Evolutionary conservation across 2,797 vertebrate genomes (phyloP), one percentile per base, ranked within the genome.

Genomic region (Sebastes vulpes): DNA sequence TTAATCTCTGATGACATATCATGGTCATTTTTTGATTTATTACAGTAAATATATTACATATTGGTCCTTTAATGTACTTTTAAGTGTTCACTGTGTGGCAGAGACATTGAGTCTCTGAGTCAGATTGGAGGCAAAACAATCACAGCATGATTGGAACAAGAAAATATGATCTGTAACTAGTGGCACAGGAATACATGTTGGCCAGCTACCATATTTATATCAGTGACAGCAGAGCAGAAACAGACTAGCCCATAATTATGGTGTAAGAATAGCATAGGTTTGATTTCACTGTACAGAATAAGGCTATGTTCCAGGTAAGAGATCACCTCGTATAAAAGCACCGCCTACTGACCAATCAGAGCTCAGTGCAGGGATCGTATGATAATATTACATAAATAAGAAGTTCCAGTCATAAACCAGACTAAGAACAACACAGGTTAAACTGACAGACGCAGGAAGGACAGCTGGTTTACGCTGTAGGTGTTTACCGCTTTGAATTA

Each of bases 291-390:
- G 25, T n/a, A 28, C 42, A 48, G 16, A 65, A 65, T 16, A 65
- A 42, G 38, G 38, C 5, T 42, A 42, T 42, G 38, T 42, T 42
- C 14, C 38, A 42, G 14, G 5, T 42, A 42, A 16, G 14, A 42
- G 38, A 42, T 42, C 38, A 42, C 38, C 38, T 42, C 5, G 14
- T 42, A 42, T 42, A 3, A 42, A 42, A 42, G 38, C 38, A 42
- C 38, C 38, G 14, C 38, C 38, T 42, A 42, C 38, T 42, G 38
- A 42, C 38, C 38, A 42, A 42, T 42, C 38, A 42, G 14, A 16
- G 0, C 14, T 42, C 14, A 1, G 38, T 42, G 0, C 38, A 0
- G 38, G 0, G 38, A 42, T 42, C 0, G 2, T 42, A 42, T 42
- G 38, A 42, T 42, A 42, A 42, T 42, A 42, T 42, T 42, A 42